These are phyloP conservation scores for Cinclus mexicanus DNA, from an alignment of 2,113 vertebrate genomes.

Conservation along the genomic window DNA sequence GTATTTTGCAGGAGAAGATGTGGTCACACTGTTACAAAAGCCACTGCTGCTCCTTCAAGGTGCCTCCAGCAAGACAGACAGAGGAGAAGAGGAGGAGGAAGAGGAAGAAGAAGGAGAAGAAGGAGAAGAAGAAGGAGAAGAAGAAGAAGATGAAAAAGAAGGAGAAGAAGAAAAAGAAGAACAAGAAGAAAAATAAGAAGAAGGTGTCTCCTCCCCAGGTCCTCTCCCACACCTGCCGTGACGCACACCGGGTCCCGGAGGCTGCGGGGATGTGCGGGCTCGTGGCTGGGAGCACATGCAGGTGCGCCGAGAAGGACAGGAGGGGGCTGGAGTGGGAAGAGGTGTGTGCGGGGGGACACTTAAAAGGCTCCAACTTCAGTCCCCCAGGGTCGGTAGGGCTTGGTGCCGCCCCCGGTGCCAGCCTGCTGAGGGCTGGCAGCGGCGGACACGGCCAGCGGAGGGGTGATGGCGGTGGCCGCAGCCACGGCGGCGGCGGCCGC, in stretches of 20 bases:
- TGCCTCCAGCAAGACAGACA: neutral
- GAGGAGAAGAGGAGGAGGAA: neutral
- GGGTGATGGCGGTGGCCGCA: constrained; percentile 77
- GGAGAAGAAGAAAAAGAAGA: no score
- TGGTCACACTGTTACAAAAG: neutral
- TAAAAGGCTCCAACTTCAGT: constrained; percentile 93
- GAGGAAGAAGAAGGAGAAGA: no score
- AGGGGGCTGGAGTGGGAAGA: neutral
- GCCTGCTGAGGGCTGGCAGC: constrained; percentile 77
- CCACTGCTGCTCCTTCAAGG: constrained; percentile 1
- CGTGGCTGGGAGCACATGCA: neutral
- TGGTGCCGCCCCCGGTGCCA: constrained; percentile 68
- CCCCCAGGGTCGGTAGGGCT: constrained; percentile 91
- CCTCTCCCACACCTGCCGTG: neutral
- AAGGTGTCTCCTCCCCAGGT: no score
- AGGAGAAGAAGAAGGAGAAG: no score
- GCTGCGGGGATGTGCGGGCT: neutral
- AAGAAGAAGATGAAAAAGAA: no score
- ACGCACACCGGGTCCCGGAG: neutral
- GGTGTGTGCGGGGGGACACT: neutral
- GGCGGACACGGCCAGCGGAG: constrained; percentile 75
- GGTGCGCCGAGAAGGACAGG: neutral
- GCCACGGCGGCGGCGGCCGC: constrained; percentile 70
- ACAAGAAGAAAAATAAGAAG: no score
- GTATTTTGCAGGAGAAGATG: neutral